phyloP scores from a whole-genome alignment of 1,140 invertebrate genomes.

The Heliconius congener region DNA sequence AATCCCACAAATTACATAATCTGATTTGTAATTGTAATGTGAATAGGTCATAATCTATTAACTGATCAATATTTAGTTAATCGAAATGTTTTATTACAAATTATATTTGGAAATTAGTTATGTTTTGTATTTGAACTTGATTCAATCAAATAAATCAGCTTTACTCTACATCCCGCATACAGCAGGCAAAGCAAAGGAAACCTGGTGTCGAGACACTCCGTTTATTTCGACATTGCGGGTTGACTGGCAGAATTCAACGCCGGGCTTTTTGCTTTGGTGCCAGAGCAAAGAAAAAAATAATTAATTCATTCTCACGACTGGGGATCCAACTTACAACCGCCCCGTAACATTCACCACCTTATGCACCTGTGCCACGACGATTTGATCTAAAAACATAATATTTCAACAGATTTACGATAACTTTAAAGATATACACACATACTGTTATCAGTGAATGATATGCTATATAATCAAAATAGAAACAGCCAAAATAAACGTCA shows the following conservation, averaged over 20 bases:
- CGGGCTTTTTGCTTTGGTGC: too few species aligned
- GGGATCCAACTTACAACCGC: too few species aligned
- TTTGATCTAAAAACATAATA: too few species aligned
- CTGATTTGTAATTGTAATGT: conserved; percentile 18
- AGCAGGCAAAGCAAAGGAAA: too few species aligned
- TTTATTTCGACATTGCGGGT: too few species aligned
- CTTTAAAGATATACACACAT: background rate
- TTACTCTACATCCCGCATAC: too few species aligned
- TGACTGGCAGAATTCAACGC: too few species aligned
- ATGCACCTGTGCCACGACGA: too few species aligned
- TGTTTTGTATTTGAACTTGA: background rate
- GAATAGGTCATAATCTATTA: conserved; percentile 5
- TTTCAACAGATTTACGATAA: background rate
- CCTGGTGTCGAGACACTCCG: too few species aligned
- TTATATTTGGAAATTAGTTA: background rate
- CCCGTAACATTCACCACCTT: too few species aligned
- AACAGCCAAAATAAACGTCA: background rate
- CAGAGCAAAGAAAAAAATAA: too few species aligned
- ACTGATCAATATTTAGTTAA: background rate
- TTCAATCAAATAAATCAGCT: background rate
- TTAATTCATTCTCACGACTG: too few species aligned
- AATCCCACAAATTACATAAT: conserved; percentile 32
- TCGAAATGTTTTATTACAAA: background rate
- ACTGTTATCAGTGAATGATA: background rate
- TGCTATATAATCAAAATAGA: background rate